Conservation (phyloP, 2,113 vertebrate species). For the Pipa parva region DNA sequence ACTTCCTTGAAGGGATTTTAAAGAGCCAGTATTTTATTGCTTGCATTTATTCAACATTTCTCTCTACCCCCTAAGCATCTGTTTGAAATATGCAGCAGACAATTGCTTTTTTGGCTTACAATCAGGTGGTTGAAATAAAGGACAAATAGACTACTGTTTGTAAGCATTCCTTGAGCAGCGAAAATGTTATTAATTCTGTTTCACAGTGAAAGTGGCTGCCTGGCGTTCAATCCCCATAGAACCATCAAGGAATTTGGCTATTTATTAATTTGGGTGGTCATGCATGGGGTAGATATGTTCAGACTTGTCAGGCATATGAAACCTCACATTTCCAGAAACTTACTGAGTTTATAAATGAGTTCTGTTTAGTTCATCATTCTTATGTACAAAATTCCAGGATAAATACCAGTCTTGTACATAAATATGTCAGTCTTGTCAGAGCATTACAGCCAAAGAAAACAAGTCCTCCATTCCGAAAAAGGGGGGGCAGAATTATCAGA, state of each 20-base stretch:
- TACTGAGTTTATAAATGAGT: slow-evolving; percentile 47
- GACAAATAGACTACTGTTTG: slow-evolving; percentile 75
- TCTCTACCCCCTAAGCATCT: slow-evolving; percentile 74
- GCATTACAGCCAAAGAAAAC: slow-evolving; percentile 57
- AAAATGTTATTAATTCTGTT: slow-evolving; percentile 63
- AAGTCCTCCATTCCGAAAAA: slow-evolving; percentile 25
- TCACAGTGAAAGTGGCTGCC: slow-evolving; percentile 54
- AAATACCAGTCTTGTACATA: slow-evolving; percentile 60
- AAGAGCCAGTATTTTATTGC: slow-evolving; percentile 68
- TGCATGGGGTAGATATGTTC: slow-evolving; percentile 46
- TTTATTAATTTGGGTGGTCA: slow-evolving; percentile 61
- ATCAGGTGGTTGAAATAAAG: slow-evolving; percentile 78
- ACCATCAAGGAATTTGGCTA: slow-evolving; percentile 55
- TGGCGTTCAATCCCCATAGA: slow-evolving; percentile 50
- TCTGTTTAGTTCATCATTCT: slow-evolving; percentile 62
- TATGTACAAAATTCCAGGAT: slow-evolving; percentile 66
- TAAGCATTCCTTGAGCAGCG: slow-evolving; percentile 68
- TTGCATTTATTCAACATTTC: slow-evolving; percentile 65
- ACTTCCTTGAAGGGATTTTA: slow-evolving; percentile 63
- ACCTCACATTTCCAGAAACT: slow-evolving; percentile 52
- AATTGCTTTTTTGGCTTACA: slow-evolving; percentile 71
- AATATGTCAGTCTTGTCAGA: slow-evolving; percentile 61
- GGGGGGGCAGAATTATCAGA: slow-evolving; percentile 48
- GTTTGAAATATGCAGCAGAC: slow-evolving; percentile 83
- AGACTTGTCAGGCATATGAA: slow-evolving; percentile 51